Evolutionary conservation across 2,888 invertebrate genomes (phyloP).

Genomic region (Agonopterix subpropinquella): DNA sequence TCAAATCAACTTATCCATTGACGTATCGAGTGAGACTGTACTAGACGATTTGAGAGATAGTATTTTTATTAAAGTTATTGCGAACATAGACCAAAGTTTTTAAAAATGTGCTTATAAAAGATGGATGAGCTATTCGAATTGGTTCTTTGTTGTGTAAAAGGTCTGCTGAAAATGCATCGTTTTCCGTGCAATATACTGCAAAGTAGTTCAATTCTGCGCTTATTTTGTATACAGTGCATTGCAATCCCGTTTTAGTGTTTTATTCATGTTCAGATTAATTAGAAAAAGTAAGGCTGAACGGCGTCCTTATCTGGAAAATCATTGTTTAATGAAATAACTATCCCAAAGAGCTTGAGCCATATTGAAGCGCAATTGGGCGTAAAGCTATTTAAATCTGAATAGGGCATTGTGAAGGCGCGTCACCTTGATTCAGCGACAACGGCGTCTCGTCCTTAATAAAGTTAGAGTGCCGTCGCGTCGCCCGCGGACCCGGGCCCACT

Average conservation of each 20-base stretch:
- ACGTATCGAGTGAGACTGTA: too few species aligned
- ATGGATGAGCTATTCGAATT: background rate
- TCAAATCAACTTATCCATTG: too few species aligned
- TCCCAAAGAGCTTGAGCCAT: conserved; percentile 54
- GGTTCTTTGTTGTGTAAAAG: too few species aligned
- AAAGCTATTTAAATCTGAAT: conserved; percentile 75
- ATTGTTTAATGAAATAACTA: conserved; percentile 71
- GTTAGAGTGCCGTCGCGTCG: conserved; percentile 59
- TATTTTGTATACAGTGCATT: too few species aligned
- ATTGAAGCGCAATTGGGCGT: conserved; percentile 74
- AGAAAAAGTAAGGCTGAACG: background rate
- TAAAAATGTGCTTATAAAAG: background rate
- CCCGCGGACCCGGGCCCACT: conserved; percentile 40
- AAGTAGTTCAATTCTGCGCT: too few species aligned
- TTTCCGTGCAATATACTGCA: too few species aligned
- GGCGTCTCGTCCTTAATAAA: conserved; percentile 64
- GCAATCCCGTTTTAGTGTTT: too few species aligned
- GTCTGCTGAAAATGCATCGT: too few species aligned
- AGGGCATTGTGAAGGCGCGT: conserved; percentile 70
- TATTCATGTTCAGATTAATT: too few species aligned
- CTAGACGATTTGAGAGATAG: too few species aligned
- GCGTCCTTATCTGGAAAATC: conserved; percentile 35
- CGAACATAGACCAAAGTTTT: too few species aligned
- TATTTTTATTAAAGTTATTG: too few species aligned
- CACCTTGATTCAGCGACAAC: conserved; percentile 64